A percentile compares a stretch with the other conserved stretches of the same genome.
phyloP scores from a whole-genome alignment of 2,888 invertebrate species.

The Zelleria hepariella region DNA sequence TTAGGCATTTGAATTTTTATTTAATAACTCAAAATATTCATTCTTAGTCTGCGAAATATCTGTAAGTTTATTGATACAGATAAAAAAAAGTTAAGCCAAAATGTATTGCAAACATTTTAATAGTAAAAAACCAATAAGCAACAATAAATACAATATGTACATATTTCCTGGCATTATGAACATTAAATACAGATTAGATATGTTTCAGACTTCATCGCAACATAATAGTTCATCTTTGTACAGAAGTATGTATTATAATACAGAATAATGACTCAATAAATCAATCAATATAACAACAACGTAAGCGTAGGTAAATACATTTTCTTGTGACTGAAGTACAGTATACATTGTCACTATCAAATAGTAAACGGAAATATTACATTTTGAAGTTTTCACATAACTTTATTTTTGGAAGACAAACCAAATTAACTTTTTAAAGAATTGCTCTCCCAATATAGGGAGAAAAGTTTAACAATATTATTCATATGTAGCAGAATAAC shows the following conservation, averaged over 20 bases:
- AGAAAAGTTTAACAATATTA: constrained; percentile 7
- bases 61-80: no score
- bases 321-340: not conserved
- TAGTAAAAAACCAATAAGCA: constrained; percentile 19
- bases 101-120: not conserved
- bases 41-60: no score
- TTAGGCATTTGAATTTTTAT: no score
- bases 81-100: no score
- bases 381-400: no score
- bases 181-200: constrained; percentile 51
- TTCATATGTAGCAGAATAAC: no score
- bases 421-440: constrained; percentile 3
- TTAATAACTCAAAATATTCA: no score
- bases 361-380: not conserved
- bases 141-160: constrained; percentile 38
- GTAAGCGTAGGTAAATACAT: no score
- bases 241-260: constrained; percentile 11
- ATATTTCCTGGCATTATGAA: constrained; percentile 18
- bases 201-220: constrained; percentile 44
- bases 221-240: constrained; percentile 12
- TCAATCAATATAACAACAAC: not conserved
- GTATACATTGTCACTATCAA: not conserved
- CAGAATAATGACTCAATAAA: constrained; percentile 2
- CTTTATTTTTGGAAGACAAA: constrained; percentile 11
- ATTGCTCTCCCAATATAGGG: not conserved